These are phyloP conservation scores for Grammomys surdaster DNA, from an alignment of 2,113 vertebrate genomes.

Conservation along the genomic window DNA sequence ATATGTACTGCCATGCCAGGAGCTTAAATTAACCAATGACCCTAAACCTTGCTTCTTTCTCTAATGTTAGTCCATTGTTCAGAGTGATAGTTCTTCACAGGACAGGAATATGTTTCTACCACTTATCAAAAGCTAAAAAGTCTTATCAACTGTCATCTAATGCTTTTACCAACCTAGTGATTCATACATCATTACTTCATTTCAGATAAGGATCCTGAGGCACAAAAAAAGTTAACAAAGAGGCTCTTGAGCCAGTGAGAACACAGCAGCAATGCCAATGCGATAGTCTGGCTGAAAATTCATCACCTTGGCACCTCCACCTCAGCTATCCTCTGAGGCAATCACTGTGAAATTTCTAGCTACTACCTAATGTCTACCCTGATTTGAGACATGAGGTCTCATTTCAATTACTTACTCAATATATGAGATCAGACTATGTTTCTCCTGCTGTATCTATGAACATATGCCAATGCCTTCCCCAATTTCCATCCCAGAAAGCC, in stretches of 20 bases:
- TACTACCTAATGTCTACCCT: too few species aligned
- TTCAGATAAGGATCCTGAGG: not conserved
- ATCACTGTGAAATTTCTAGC: not conserved
- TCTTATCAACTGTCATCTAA: not conserved
- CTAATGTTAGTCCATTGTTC: not conserved
- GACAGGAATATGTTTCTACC: not conserved
- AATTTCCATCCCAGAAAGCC: not conserved
- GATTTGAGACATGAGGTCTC: too few species aligned
- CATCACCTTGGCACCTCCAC: not conserved
- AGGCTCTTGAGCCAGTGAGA: not conserved
- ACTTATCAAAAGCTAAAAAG: not conserved
- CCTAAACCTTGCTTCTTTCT: not conserved
- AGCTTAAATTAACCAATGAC: not conserved
- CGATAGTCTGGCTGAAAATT: rapidly evolving
- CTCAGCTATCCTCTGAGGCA: not conserved
- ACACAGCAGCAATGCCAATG: not conserved
- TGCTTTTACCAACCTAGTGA: not conserved
- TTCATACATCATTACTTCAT: too few species aligned
- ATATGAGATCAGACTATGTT: not conserved
- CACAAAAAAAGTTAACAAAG: not conserved
- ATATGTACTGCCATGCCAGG: not conserved
- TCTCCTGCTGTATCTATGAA: too few species aligned
- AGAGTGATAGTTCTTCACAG: not conserved
- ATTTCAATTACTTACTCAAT: not conserved
- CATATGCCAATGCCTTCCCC: not conserved